A percentile compares a stretch with the other conserved stretches of the same genome.
Conservation (phyloP, 2,888 invertebrate species). For the Leucoma salicis region DNA sequence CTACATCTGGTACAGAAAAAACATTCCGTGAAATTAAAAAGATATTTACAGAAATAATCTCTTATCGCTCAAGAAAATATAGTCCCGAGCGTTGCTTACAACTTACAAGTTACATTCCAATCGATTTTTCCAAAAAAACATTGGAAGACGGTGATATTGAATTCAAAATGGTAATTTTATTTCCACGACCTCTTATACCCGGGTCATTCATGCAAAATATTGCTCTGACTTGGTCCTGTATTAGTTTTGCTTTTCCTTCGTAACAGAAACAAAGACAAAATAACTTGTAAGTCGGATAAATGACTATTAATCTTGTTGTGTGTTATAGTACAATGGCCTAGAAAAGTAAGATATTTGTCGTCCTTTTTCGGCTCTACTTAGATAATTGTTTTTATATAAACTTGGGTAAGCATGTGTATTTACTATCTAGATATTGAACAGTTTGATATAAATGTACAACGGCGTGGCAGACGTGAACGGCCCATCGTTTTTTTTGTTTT, state of each 20-base stretch:
- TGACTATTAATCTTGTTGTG: constrained; percentile 26
- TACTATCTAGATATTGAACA: too few relatives aligned
- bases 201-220: constrained; percentile 29
- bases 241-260: constrained; percentile 26
- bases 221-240: constrained; percentile 20
- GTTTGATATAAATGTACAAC: too few relatives aligned
- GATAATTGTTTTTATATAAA: neutral
- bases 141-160: constrained; percentile 10
- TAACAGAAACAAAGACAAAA: constrained; percentile 20
- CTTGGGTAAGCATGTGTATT: too few relatives aligned
- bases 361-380: neutral
- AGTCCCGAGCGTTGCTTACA: constrained; percentile 1
- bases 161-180: constrained; percentile 17
- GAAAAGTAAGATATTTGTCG: neutral
- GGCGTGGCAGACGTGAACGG: too few relatives aligned
- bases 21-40: too few relatives aligned
- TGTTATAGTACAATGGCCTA: constrained; percentile 5
- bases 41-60: too few relatives aligned
- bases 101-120: constrained; percentile 4
- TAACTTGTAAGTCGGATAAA: constrained; percentile 18
- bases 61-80: neutral
- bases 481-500: too few relatives aligned
- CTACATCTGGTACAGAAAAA: too few relatives aligned
- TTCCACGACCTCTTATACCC: constrained; percentile 16
- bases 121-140: constrained; percentile 10